Conservation (phyloP, 2,113 vertebrate species). For the Chamaea fasciata region DNA sequence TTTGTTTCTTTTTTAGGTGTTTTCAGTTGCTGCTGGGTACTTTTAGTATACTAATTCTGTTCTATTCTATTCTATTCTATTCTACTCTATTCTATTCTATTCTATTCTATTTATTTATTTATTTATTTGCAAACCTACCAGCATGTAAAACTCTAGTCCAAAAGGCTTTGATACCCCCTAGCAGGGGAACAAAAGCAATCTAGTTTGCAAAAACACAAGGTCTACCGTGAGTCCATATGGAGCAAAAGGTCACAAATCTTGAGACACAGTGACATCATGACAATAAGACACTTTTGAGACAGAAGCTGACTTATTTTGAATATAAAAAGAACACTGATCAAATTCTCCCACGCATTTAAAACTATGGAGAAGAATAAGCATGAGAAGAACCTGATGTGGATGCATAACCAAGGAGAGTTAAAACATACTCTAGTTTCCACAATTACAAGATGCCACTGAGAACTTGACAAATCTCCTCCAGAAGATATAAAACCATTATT, state of each 20-base stretch:
- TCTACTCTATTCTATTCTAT: no score
- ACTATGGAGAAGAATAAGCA: slow-evolving; percentile 67
- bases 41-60: background rate
- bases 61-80: background rate
- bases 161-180: slow-evolving; percentile 95
- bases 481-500: slow-evolving; percentile 39
- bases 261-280: slow-evolving; percentile 96
- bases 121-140: slow-evolving; percentile 69
- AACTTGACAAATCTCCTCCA: slow-evolving; percentile 27
- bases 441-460: slow-evolving; percentile 27
- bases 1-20: slow-evolving; percentile 46
- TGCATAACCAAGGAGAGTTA: slow-evolving; percentile 26
- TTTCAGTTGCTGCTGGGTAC: background rate
- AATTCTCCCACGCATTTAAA: slow-evolving; percentile 93
- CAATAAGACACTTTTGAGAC: slow-evolving; percentile 94
- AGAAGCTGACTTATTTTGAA: slow-evolving; percentile 92
- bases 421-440: slow-evolving; percentile 55
- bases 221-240: slow-evolving; percentile 89
- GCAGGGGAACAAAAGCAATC: slow-evolving; percentile 88
- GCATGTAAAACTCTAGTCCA: slow-evolving; percentile 79
- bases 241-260: slow-evolving; percentile 96
- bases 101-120: background rate
- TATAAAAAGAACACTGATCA: slow-evolving; percentile 88
- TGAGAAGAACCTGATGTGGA: slow-evolving; percentile 55
- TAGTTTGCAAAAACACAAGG: slow-evolving; percentile 75